Base-by-base conservation (phyloP, 2,888 invertebrate species). In the Ethmia dodecea region DNA sequence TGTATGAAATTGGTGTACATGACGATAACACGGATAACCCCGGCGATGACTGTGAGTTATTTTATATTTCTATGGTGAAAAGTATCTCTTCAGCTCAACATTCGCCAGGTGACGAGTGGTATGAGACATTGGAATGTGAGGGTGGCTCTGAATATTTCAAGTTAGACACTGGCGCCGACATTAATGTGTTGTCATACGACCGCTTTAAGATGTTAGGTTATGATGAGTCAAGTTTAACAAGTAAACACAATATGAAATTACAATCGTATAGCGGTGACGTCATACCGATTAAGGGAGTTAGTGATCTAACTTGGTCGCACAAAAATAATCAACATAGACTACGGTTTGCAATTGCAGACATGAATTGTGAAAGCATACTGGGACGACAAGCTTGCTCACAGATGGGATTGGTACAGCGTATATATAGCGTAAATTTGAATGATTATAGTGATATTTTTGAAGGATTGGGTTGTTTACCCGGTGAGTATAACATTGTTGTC, bases 391-490 rank as follows among this genome's bases (percentile, higher is more conserved):
- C 34, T 1, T 38, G 28, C 15, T 26, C 31, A 3, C 11, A 31
- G 13, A 13, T 42, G 28, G 36, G 36, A 1, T 29, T 39, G 10
- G 30, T 42, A 15, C 11, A 32, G 14, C 16, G 39, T 16, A 13
- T 42, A 4, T 30, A 37, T 35, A 22, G 12, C 13, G 14, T 42
- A n/a, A 33, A 35, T 16, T 16, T 26, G 2, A 3, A 16, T 1
- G 27, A 33, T 1, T 22, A 28, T 16, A 10, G n/a, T 13, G 39
- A 39, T 27, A 13, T 39, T 3, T 39, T 39, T n/a, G 13, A 14
- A 8, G 44, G 44, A 5, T 9, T 41, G 9, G 41, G 44, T 1
- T 39, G 39, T 30, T 33, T 45, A 13, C 40, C 40, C 0, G 45
- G 42, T 1, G 29, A 42, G 14, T 40, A 40, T 15, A 30, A 40